Evolutionary conservation across 1,140 invertebrate species (phyloP).

Genomic region (Armadillidium nasatum): DNA sequence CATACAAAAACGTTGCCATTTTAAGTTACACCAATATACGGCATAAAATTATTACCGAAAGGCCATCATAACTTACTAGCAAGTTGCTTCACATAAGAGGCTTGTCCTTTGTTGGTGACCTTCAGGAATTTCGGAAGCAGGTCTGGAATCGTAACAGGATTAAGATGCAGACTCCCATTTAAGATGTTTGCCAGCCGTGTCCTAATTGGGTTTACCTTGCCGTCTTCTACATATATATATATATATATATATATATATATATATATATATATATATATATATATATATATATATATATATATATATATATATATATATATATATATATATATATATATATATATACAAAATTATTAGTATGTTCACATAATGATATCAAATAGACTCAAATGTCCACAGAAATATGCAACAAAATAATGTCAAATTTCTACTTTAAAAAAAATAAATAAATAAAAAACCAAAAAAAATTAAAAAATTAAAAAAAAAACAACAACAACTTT

Average conservation of each 20-base stretch:
- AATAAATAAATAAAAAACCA: too few relatives aligned
- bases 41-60: too few relatives aligned
- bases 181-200: conserved; percentile 60
- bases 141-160: conserved; percentile 58
- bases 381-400: too few relatives aligned
- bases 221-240: conserved; percentile 44
- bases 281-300: neutral
- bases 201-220: conserved; percentile 56
- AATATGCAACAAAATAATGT: too few relatives aligned
- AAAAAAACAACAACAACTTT: too few relatives aligned
- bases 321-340: conserved; percentile 5
- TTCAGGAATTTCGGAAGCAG: conserved; percentile 84
- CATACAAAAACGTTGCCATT: too few relatives aligned
- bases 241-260: too few relatives aligned
- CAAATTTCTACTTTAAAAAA: too few relatives aligned
- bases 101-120: conserved; percentile 69
- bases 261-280: neutral
- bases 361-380: too few relatives aligned
- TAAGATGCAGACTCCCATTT: conserved; percentile 42
- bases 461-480: too few relatives aligned
- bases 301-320: conserved; percentile 16
- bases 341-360: neutral
- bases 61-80: conserved; percentile 32
- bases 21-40: too few relatives aligned
- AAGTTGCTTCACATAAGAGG: conserved; percentile 51